Base-by-base conservation (phyloP, 1,140 invertebrate species). In the Hyles euphorbiae region DNA sequence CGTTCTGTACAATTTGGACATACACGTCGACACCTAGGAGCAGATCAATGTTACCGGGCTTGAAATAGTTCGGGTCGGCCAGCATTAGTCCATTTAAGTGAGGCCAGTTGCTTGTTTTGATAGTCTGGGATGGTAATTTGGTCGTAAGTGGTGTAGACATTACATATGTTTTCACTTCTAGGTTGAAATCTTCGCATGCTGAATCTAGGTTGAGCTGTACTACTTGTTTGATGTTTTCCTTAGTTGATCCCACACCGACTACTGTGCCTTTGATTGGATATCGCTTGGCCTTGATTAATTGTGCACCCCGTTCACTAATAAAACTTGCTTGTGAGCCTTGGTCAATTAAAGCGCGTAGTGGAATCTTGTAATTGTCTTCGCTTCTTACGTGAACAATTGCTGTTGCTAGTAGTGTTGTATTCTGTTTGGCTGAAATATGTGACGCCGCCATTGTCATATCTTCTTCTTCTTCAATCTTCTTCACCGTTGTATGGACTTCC, bases 11-110 rank as follows among this genome's bases (percentile, higher is more conserved):
- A 50, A 78, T 76, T 32, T 67, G 48, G 12, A 63, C 57, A 51
- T 70, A 70, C 32, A 70, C 63, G n/a, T 70, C 63, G 2, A 69
- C 66, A 45, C 69, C 73, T 5, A 78, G 58, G 34, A 75, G 54
- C 10, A 78, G 45, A 55, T 78, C 70, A 45, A 78, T 68, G 33
- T 12, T 46, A 11, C 65, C 63, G 44, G 70, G 65, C 48, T 59
- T 45, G 34, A 47, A 47, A 43, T 58, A 72, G 7, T 32, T 62
- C 40, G 75, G 69, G 52, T 78, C 74, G 43, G 76, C 68, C 22
- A 76, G 49, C 2, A 40, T 33, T 9, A 78, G 48, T 8, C 61
- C 60, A n/a, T 67, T n/a, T 43, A 75, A 10, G 40, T 76, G 64
- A 55, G 67, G 49, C 66, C 68, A 72, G 9, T 67, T 49, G 12